Percentiles rank a stretch among this genome's conserved stretches.
phyloP scores from a whole-genome alignment of 2,888 invertebrate species.

The Caenorhabditis sp. region DNA sequence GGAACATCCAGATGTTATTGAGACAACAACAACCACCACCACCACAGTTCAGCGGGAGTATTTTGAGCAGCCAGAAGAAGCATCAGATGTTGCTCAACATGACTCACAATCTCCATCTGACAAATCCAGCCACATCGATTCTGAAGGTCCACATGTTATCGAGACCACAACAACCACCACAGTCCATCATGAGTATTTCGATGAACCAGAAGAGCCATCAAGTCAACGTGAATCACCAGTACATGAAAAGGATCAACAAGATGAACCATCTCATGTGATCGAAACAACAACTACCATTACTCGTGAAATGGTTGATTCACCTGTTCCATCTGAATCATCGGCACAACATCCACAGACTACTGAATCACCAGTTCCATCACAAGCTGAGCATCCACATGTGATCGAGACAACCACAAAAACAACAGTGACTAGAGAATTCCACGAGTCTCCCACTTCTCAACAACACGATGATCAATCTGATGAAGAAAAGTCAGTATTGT shows the following conservation, averaged over 20 bases:
- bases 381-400: constrained; percentile 3
- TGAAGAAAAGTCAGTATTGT: too few species aligned
- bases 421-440: constrained; percentile 13
- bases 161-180: constrained; percentile 15
- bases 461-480: too few species aligned
- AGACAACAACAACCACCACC: constrained; percentile 22
- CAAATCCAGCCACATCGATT: background rate
- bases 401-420: constrained; percentile 22
- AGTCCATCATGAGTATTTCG: constrained; percentile 16
- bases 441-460: too few species aligned
- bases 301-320: constrained; percentile 15
- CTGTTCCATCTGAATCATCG: background rate
- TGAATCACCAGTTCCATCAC: background rate
- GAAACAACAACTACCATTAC: constrained; percentile 37
- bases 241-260: background rate
- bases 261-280: constrained; percentile 7
- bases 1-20: background rate
- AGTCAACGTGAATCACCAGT: background rate
- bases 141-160: constrained; percentile 5
- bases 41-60: background rate
- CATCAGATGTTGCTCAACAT: constrained; percentile 4
- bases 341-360: background rate
- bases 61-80: constrained; percentile 14
- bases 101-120: constrained; percentile 2
- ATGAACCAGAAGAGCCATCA: background rate